Conservation (phyloP, 2,888 invertebrate genomes). For the Lomographa bimaculata region DNA sequence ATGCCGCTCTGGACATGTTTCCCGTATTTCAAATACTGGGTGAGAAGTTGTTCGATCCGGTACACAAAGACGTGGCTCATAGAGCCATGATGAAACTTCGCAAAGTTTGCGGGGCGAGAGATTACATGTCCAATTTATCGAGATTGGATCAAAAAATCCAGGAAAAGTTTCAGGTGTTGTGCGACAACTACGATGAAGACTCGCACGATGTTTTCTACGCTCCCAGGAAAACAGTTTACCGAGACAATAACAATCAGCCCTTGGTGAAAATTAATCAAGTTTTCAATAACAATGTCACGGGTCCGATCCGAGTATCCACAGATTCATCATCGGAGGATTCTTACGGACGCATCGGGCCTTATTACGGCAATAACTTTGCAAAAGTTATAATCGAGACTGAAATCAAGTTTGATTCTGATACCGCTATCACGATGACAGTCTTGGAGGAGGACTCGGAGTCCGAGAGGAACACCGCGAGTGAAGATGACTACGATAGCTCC, state of each 20-base stretch:
- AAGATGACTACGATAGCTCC: slow-evolving; percentile 72
- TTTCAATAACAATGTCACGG: slow-evolving; percentile 52
- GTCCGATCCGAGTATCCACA: slow-evolving; percentile 62
- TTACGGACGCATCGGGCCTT: slow-evolving; percentile 63
- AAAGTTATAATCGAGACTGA: slow-evolving; percentile 92
- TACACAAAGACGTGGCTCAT: slow-evolving; percentile 87
- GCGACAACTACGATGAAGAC: slow-evolving; percentile 74
- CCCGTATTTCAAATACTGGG: slow-evolving; percentile 80
- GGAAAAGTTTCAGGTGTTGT: slow-evolving; percentile 73
- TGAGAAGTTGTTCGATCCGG: slow-evolving; percentile 77
- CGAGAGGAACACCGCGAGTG: slow-evolving; percentile 69
- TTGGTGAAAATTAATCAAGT: slow-evolving; percentile 66
- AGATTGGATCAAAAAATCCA: slow-evolving; percentile 73
- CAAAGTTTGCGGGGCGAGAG: slow-evolving; percentile 85
- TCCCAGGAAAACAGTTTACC: slow-evolving; percentile 57
- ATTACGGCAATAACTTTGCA: slow-evolving; percentile 75
- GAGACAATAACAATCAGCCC: slow-evolving; percentile 54
- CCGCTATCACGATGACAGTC: slow-evolving; percentile 92
- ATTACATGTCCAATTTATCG: slow-evolving; percentile 84
- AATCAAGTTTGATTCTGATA: slow-evolving; percentile 91
- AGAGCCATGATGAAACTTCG: slow-evolving; percentile 88
- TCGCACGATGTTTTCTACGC: slow-evolving; percentile 75
- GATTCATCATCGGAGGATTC: slow-evolving; percentile 85
- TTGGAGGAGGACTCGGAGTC: slow-evolving; percentile 86
- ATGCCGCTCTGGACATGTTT: slow-evolving; percentile 73